Percentiles rank a stretch among this genome's conserved stretches.
These are phyloP conservation scores for Ammospiza nelsoni DNA, from an alignment of 2,113 vertebrate species.

Conservation along the genomic window DNA sequence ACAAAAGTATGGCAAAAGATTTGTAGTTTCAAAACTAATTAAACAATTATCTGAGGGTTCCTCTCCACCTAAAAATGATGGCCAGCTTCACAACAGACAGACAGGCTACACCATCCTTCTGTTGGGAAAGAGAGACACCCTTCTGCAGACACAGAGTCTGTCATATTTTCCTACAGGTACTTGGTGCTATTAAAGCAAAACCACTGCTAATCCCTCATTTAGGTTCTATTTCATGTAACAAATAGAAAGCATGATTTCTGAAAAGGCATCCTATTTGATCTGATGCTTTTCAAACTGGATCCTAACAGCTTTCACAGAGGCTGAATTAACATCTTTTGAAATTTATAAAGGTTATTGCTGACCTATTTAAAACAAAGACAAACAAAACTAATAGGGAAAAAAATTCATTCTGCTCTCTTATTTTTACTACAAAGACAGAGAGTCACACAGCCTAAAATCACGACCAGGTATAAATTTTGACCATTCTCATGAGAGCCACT, in stretches of 20 bases:
- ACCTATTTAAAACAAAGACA: conserved; percentile 17
- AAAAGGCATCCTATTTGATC: background rate
- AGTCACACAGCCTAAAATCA: background rate
- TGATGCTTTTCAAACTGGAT: background rate
- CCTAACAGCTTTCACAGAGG: background rate
- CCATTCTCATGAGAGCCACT: background rate
- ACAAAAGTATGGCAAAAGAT: background rate
- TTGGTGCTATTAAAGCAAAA: background rate
- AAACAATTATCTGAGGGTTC: background rate
- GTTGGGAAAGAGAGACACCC: background rate
- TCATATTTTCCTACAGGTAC: background rate
- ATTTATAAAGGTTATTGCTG: background rate
- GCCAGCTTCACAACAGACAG: background rate
- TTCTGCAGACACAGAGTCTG: background rate
- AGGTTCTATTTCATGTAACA: background rate
- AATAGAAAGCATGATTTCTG: background rate
- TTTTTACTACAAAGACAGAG: conserved; percentile 1
- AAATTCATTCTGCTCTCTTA: background rate
- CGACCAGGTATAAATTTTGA: conserved; percentile 4
- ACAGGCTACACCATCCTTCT: background rate
- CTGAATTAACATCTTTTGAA: conserved; percentile 6
- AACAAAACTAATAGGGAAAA: background rate
- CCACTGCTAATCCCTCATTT: background rate
- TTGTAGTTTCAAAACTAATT: background rate
- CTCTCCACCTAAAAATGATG: background rate